These are phyloP conservation scores for Phyllotreta cruciferae DNA, from an alignment of 2,888 invertebrate genomes.

Conservation along the genomic window DNA sequence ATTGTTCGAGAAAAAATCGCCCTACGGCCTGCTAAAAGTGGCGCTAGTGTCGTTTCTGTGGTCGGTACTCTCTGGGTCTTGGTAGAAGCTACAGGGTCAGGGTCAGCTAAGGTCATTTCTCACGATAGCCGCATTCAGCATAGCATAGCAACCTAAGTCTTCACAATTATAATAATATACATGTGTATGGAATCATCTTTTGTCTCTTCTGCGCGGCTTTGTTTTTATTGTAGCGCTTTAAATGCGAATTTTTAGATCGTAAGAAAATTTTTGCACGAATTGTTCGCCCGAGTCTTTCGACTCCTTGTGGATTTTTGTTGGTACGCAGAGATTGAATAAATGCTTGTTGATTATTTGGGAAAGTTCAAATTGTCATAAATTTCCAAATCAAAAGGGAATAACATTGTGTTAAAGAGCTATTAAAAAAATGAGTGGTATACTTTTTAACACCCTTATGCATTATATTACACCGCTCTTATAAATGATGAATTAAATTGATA, in stretches of 20 bases:
- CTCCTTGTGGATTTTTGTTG: too few species aligned
- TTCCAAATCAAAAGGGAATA: constrained; percentile 34
- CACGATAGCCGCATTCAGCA: constrained; percentile 61
- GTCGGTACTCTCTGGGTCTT: constrained; percentile 39
- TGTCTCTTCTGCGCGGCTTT: constrained; percentile 15
- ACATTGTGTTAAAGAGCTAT: constrained; percentile 26
- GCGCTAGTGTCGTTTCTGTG: constrained; percentile 20
- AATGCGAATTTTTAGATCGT: constrained; percentile 16
- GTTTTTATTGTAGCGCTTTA: constrained; percentile 12
- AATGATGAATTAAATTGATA: constrained; percentile 30
- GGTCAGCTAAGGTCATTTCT: constrained; percentile 63
- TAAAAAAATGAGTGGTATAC: constrained; percentile 31
- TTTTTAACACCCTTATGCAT: constrained; percentile 34
- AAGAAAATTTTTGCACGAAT: constrained; percentile 16
- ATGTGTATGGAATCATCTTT: constrained; percentile 33
- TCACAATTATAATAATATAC: constrained; percentile 55
- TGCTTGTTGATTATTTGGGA: too few species aligned
- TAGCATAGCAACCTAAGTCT: constrained; percentile 59
- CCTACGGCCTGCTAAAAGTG: not conserved
- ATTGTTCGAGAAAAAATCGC: not conserved
- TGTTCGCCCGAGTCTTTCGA: not conserved
- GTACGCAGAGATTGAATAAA: too few species aligned
- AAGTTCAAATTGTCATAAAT: constrained; percentile 14
- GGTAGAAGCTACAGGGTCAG: constrained; percentile 59
- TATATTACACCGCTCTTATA: constrained; percentile 20